These are phyloP conservation scores for Seriola dumerili DNA, from an alignment of 2,113 vertebrate genomes.

Conservation along the genomic window DNA sequence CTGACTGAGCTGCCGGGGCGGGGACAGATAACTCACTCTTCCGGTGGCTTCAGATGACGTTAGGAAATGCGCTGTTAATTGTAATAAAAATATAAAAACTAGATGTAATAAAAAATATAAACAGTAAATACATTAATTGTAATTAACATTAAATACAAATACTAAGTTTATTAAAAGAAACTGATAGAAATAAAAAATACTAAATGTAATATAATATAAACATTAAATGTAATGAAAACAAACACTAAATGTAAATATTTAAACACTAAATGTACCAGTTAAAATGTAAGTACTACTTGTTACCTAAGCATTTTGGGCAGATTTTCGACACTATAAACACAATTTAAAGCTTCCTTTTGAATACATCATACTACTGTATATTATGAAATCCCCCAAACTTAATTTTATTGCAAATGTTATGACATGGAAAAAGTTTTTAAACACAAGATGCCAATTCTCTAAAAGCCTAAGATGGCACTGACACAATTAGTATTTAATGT, in stretches of 20 bases:
- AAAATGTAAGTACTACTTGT: background rate
- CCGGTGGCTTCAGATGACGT: constrained; percentile 73
- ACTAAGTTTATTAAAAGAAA: too few relatives aligned
- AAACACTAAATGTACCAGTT: too few relatives aligned
- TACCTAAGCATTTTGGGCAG: background rate
- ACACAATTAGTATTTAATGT: too few relatives aligned
- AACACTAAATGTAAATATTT: too few relatives aligned
- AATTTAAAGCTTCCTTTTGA: background rate
- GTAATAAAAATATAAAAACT: background rate
- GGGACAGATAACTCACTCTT: constrained; percentile 61
- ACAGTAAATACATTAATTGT: background rate
- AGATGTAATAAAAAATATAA: background rate
- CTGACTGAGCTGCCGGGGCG: constrained; percentile 75
- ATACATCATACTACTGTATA: background rate
- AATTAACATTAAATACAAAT: background rate
- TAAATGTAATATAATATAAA: background rate
- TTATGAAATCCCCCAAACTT: background rate
- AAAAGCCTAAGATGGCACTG: too few relatives aligned
- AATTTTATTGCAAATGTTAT: background rate
- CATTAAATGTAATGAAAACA: background rate
- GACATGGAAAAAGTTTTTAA: background rate
- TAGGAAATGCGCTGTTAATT: background rate
- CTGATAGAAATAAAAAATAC: background rate
- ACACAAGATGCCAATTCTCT: too few relatives aligned
- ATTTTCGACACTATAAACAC: background rate